Evolutionary conservation across 1,140 invertebrate genomes (phyloP).

Genomic region (Papilio glaucus): DNA sequence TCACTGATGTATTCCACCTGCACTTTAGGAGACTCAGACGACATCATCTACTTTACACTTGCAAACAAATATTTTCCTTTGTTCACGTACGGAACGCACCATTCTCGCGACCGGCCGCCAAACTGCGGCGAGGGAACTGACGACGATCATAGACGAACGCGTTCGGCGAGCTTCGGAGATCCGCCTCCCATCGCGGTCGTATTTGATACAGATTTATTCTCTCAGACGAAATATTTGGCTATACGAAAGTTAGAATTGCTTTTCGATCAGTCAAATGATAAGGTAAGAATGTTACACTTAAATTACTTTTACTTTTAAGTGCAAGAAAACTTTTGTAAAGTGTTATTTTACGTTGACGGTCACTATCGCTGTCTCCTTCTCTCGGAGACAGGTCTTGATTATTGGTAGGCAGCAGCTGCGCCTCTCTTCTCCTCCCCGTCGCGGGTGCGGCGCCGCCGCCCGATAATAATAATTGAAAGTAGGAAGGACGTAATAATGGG

Average conservation of each 20-base stretch:
- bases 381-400: conserved; percentile 76
- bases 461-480: conserved; percentile 84
- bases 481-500: conserved; percentile 83
- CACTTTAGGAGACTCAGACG: conserved; percentile 80
- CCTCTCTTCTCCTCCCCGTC: conserved; percentile 81
- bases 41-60: conserved; percentile 80
- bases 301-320: neutral
- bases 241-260: conserved; percentile 30
- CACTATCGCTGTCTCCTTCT: conserved; percentile 69
- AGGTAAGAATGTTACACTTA: neutral
- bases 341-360: conserved; percentile 46
- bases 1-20: conserved; percentile 80
- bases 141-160: conserved; percentile 61
- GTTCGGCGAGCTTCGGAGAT: conserved; percentile 74
- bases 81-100: conserved; percentile 74
- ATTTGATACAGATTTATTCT: conserved; percentile 51
- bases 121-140: conserved; percentile 78
- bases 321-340: conserved; percentile 41
- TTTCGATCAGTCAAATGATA: conserved; percentile 25
- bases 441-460: conserved; percentile 79
- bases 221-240: conserved; percentile 39
- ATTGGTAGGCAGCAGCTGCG: conserved; percentile 83
- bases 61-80: conserved; percentile 72
- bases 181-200: conserved; percentile 80
- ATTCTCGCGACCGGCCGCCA: conserved; percentile 81